Conservation (phyloP, 2,797 vertebrate genomes). For the Neosilurus hyrtlii region DNA sequence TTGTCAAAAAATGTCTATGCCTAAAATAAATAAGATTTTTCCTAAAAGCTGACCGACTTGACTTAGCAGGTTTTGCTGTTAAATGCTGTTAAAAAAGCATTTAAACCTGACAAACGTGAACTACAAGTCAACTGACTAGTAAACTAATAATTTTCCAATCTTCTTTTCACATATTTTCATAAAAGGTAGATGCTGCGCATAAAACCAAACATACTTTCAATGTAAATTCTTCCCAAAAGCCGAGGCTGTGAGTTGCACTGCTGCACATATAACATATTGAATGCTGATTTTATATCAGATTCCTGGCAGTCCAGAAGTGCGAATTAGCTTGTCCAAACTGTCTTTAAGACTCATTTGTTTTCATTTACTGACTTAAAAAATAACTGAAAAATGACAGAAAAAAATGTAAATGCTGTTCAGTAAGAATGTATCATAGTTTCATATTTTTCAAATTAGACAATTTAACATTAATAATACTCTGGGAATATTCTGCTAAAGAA, state of each 20-base stretch:
- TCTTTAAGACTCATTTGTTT: not conserved
- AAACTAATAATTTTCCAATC: not conserved
- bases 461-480: not conserved
- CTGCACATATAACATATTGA: not conserved
- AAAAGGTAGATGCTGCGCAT: not conserved
- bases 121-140: too few relatives aligned
- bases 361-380: not conserved
- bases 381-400: not conserved
- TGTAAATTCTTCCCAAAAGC: not conserved
- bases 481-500: slow-evolving; percentile 12
- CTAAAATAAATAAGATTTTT: too few relatives aligned
- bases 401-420: not conserved
- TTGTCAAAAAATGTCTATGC: too few relatives aligned
- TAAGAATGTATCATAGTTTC: not conserved
- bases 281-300: not conserved
- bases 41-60: too few relatives aligned
- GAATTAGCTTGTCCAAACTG: not conserved
- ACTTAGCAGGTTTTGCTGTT: too few relatives aligned
- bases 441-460: not conserved
- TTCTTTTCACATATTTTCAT: not conserved
- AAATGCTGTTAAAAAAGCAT: not conserved
- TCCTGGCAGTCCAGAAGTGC: not conserved
- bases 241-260: not conserved
- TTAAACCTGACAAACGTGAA: not conserved
- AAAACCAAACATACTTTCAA: not conserved